Evolutionary conservation across 2,113 vertebrate species (phyloP).

Genomic region (Jaculus jaculus): DNA sequence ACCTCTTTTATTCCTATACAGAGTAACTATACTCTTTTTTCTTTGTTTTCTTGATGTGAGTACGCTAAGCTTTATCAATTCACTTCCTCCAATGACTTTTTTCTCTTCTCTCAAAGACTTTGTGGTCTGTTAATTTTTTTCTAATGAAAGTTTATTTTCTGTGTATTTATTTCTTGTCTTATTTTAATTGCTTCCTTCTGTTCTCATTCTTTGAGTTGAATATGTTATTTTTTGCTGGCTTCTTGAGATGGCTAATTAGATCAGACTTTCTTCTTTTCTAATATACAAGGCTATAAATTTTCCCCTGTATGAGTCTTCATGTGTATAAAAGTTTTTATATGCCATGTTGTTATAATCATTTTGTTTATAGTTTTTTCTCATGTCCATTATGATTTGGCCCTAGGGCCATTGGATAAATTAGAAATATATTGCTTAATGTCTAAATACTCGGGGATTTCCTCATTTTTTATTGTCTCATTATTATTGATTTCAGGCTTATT

Average conservation of each 20-base stretch:
- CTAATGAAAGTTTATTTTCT: not conserved
- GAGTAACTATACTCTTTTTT: not conserved
- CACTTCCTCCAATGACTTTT: not conserved
- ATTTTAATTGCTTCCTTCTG: not conserved
- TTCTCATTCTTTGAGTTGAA: not conserved
- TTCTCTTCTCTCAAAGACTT: not conserved
- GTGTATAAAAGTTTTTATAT: not conserved
- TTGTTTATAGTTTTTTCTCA: conserved; percentile 31
- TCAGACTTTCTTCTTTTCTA: conserved; percentile 15
- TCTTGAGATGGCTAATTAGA: not conserved
- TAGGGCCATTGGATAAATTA: not conserved
- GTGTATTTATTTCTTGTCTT: conserved; percentile 7
- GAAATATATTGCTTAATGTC: conserved; percentile 8
- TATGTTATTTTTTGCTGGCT: not conserved
- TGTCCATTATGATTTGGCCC: not conserved
- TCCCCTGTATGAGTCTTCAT: not conserved
- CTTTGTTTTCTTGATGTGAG: not conserved
- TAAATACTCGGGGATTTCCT: not conserved
- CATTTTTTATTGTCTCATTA: conserved; percentile 4
- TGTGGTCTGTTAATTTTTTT: conserved; percentile 15
- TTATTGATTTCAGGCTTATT: conserved; percentile 12
- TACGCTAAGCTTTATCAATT: not conserved
- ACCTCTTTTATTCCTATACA: not conserved
- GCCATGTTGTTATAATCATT: not conserved
- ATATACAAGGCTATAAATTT: not conserved